phyloP scores from a whole-genome alignment of 64 coral and sea anemone species.

The Acropora tenuis region DNA sequence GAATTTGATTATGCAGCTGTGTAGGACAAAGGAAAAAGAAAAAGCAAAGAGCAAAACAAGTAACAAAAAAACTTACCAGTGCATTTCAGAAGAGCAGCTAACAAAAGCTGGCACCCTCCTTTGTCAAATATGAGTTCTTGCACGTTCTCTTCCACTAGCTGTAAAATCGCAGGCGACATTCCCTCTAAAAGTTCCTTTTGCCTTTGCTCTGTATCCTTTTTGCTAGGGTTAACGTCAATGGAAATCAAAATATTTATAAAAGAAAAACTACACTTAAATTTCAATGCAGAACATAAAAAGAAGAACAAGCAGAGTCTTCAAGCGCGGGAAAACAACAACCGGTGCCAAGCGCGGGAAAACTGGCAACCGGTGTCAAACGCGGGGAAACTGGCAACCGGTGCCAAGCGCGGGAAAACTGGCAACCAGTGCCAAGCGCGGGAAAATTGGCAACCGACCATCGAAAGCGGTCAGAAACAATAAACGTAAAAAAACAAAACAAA shows the following conservation, averaged over 20 bases:
- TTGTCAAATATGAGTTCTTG: constrained; percentile 88
- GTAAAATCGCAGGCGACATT: constrained; percentile 78
- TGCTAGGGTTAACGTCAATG: constrained; percentile 44
- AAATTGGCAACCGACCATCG: too few relatives aligned
- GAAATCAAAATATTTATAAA: background rate
- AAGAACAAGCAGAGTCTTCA: too few relatives aligned
- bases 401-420: background rate
- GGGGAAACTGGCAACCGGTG: background rate
- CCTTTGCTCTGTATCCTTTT: constrained; percentile 73
- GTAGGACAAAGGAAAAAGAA: too few relatives aligned
- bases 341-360: background rate
- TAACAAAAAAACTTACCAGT: constrained; percentile 5
- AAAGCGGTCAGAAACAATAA: too few relatives aligned
- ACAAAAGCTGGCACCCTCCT: constrained; percentile 79
- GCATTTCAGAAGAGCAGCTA: constrained; percentile 64
- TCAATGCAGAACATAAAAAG: too few relatives aligned
- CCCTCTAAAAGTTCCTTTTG: constrained; percentile 84
- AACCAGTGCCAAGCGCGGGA: background rate
- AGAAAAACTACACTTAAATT: too few relatives aligned
- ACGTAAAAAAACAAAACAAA: too few relatives aligned
- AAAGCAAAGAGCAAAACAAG: too few relatives aligned
- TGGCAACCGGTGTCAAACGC: background rate
- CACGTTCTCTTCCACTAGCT: constrained; percentile 64
- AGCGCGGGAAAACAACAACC: background rate
- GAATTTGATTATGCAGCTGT: too few relatives aligned